phyloP scores from a whole-genome alignment of 2,113 vertebrate species.

The Lophura nycthemera region DNA sequence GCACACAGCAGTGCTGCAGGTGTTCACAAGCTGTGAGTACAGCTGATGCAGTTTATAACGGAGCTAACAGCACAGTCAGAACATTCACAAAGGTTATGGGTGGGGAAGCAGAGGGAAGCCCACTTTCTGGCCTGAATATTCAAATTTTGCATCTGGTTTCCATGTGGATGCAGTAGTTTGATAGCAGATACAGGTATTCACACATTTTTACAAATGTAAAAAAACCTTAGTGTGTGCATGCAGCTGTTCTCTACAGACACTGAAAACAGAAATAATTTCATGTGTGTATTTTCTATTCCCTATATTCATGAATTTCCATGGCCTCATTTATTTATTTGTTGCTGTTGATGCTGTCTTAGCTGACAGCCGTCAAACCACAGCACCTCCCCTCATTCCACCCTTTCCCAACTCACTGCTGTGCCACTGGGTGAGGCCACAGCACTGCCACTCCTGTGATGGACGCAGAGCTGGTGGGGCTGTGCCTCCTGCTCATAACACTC shows the following conservation, averaged over 20 bases:
- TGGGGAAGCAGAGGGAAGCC: too few species aligned
- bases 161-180: not conserved
- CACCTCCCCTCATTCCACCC: not conserved
- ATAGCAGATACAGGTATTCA: not conserved
- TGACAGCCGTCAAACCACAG: not conserved
- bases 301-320: not conserved
- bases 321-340: not conserved
- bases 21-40: not conserved
- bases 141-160: not conserved
- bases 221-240: not conserved
- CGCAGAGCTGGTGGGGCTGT: not conserved
- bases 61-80: not conserved
- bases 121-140: not conserved
- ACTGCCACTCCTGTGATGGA: fast-evolving
- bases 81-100: not conserved
- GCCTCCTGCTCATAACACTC: not conserved
- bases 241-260: not conserved
- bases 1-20: not conserved
- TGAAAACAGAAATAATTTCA: not conserved
- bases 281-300: fast-evolving
- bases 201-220: too few species aligned
- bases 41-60: not conserved
- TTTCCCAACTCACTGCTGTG: not conserved
- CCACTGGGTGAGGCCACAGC: too few species aligned
- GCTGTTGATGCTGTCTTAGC: not conserved